A percentile compares a stretch with the other conserved stretches of the same genome.
phyloP scores from a whole-genome alignment of 2,113 vertebrate species.

The Gasterosteus nipponicus region DNA sequence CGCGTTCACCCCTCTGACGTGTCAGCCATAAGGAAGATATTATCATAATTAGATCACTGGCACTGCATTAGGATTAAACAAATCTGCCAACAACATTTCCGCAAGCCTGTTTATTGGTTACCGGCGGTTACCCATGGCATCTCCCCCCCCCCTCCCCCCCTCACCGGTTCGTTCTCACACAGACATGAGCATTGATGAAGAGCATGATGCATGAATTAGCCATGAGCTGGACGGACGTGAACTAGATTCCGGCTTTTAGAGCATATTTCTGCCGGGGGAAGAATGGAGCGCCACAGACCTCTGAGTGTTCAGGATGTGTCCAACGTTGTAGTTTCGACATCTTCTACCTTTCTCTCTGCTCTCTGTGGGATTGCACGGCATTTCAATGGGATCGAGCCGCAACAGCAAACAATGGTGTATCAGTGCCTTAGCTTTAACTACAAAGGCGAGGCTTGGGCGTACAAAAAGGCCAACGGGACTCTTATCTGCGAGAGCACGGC shows the following conservation, averaged over 20 bases:
- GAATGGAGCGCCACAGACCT: conserved; percentile 5
- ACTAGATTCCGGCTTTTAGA: conserved; percentile 68
- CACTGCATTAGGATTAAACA: conserved; percentile 59
- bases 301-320: conserved; percentile 20
- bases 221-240: conserved; percentile 67
- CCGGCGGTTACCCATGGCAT: conserved; percentile 44
- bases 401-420: conserved; percentile 60
- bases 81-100: conserved; percentile 76
- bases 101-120: conserved; percentile 69
- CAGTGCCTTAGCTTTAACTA: conserved; percentile 54
- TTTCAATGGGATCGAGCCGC: conserved; percentile 29
- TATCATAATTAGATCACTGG: conserved; percentile 82
- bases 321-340: conserved; percentile 8
- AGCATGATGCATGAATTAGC: conserved; percentile 70
- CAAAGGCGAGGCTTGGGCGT: conserved; percentile 46
- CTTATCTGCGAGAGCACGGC: conserved; percentile 64
- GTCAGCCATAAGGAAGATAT: conserved; percentile 77
- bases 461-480: conserved; percentile 48
- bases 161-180: conserved; percentile 7
- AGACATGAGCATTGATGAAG: conserved; percentile 43
- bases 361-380: conserved; percentile 51
- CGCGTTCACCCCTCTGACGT: conserved; percentile 58
- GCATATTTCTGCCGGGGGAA: conserved; percentile 22
- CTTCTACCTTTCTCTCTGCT: conserved; percentile 31
- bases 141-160: neutral